Base-by-base conservation (phyloP, 2,113 vertebrate genomes). In the Mixornis gularis region DNA sequence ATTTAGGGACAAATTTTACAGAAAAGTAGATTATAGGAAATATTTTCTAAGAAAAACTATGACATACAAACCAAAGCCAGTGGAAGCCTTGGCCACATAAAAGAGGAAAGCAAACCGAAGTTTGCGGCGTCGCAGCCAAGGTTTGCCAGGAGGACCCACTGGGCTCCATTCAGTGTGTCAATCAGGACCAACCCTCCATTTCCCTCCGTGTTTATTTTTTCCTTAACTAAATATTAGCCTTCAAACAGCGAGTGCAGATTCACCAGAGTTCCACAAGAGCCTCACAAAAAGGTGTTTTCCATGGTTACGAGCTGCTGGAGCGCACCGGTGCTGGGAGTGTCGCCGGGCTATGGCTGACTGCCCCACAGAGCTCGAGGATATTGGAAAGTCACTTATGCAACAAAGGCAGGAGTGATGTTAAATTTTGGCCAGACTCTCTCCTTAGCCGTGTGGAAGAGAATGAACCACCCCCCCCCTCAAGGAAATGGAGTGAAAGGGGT, bases 221-320 rank as follows among this genome's bases (percentile, higher is more conserved):
- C 46, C 92, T 89, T 92, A 87, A 55, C 92, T 95, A 95, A 95
- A 95, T 96, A 92, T 92, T 93, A 62, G 68, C 84, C 86, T 76
- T 51, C 84, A 17, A 95, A 92, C 3, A 85, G 84, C 81, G 22
- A 92, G 70, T 32, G 66, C 87, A 48, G 94, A 93, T 93, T 91
- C 90, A 95, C 91, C 92, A 82, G 93, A 87, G 93, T 62, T 95
- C 83, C 77, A 71, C 64, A 56, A 63, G 91, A 93, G 81, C 89
- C 1, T 0, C 84, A 87, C 74, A 92, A 89, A 87, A 89, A 95
- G 87, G 94, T 92, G 92, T 68, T 94, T 95, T 96, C 94, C 91
- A 79, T 95, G 92, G 94, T 93, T 82, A 92, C 71, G 14, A 55
- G 65, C 84, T 79, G 92, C 92, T 87, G n/a, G 43, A 93, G 92